Conservation (phyloP, 2,888 invertebrate species). For the Spodoptera exigua region DNA sequence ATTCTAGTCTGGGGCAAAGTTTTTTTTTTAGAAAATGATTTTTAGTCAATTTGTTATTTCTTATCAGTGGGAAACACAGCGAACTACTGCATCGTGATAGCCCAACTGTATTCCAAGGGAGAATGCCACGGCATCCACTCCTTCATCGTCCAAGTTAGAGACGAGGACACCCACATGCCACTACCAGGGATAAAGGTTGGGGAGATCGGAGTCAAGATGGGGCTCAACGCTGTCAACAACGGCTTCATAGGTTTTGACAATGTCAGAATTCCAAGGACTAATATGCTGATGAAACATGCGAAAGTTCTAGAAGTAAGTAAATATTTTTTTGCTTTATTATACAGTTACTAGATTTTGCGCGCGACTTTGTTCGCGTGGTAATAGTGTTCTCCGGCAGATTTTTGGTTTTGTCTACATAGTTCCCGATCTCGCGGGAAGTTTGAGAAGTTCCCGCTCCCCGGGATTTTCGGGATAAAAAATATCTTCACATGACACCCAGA, state of each 20-base stretch:
- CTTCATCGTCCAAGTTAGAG: slow-evolving; percentile 96
- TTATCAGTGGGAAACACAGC: slow-evolving; percentile 96
- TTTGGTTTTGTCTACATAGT: too few species aligned
- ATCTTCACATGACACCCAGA: too few species aligned
- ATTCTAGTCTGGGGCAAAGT: too few species aligned
- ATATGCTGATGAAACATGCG: slow-evolving; percentile 98
- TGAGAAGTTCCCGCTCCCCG: too few species aligned
- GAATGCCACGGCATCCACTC: slow-evolving; percentile 96
- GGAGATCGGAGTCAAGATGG: slow-evolving; percentile 98
- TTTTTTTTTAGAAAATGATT: too few species aligned
- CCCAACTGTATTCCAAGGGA: slow-evolving; percentile 95
- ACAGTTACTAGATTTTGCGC: too few species aligned
- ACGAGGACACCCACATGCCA: slow-evolving; percentile 95
- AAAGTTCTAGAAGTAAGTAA: slow-evolving; percentile 91
- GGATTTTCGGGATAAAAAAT: too few species aligned
- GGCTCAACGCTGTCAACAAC: slow-evolving; percentile 96
- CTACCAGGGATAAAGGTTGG: slow-evolving; percentile 96
- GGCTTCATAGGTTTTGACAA: slow-evolving; percentile 96
- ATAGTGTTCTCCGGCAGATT: too few species aligned
- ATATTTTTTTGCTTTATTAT: too few species aligned
- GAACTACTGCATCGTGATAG: slow-evolving; percentile 97
- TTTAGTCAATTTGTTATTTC: not conserved
- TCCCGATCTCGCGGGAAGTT: too few species aligned
- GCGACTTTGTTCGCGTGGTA: too few species aligned
- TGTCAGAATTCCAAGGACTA: slow-evolving; percentile 94